Evolutionary conservation across 2,888 invertebrate genomes (phyloP).

Genomic region (Brachyopa scutellaris): DNA sequence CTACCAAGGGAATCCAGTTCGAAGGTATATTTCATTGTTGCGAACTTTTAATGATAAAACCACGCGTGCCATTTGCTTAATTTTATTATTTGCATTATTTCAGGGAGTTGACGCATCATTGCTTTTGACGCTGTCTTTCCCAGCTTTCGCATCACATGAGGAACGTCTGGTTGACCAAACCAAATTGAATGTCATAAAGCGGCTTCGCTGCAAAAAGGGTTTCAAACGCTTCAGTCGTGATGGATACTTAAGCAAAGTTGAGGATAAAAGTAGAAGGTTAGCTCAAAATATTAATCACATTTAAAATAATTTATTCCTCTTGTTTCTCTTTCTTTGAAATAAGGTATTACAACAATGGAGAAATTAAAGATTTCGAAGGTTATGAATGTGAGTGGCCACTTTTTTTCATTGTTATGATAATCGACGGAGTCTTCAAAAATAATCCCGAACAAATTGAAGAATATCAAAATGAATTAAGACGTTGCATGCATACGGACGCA

Average conservation of each 20-base stretch:
- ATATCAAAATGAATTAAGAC: slow-evolving; percentile 92
- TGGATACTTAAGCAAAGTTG: slow-evolving; percentile 94
- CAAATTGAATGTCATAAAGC: slow-evolving; percentile 90
- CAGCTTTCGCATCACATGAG: slow-evolving; percentile 99
- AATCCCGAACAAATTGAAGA: slow-evolving; percentile 95
- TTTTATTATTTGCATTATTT: too few species aligned
- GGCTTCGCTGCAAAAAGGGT: slow-evolving; percentile 94
- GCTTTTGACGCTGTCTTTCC: slow-evolving; percentile 96
- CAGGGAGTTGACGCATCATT: slow-evolving; percentile 97
- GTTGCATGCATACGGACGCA: slow-evolving; percentile 90
- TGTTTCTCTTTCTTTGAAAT: too few species aligned
- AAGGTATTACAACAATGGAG: slow-evolving; percentile 93
- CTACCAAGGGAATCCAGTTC: slow-evolving; percentile 98
- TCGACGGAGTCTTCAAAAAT: slow-evolving; percentile 95
- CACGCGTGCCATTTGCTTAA: too few species aligned
- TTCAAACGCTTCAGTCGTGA: slow-evolving; percentile 97
- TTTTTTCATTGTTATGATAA: slow-evolving; percentile 97
- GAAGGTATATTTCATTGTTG: slow-evolving; percentile 88
- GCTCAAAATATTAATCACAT: neutral
- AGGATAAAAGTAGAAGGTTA: slow-evolving; percentile 87
- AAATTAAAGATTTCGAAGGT: slow-evolving; percentile 97
- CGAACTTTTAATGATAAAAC: too few species aligned
- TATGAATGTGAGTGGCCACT: slow-evolving; percentile 99
- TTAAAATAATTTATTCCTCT: neutral
- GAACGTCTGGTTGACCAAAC: slow-evolving; percentile 93